These are phyloP conservation scores for Delphinapterus leucas DNA, from an alignment of 2,113 vertebrate genomes.

Conservation along the genomic window DNA sequence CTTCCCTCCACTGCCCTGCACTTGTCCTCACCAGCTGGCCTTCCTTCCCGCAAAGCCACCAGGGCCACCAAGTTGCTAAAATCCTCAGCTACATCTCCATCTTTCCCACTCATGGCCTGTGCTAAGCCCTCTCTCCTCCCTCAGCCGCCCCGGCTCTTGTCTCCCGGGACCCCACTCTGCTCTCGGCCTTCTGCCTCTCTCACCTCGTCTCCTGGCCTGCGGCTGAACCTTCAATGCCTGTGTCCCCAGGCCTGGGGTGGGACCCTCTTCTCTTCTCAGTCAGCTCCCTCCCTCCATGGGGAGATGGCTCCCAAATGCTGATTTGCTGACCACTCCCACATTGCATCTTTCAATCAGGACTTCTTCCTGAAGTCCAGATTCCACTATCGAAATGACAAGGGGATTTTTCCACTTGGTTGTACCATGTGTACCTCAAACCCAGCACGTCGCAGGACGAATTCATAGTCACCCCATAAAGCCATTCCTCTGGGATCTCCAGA, in stretches of 20 bases:
- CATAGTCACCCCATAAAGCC: background rate
- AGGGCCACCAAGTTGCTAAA: background rate
- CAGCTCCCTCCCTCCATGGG: too few species aligned
- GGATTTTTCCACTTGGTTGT: background rate
- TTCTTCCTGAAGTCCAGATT: background rate
- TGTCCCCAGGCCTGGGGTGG: background rate
- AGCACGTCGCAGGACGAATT: background rate
- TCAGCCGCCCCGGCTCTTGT: background rate
- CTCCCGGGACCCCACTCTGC: background rate
- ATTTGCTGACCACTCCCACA: background rate
- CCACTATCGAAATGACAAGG: background rate
- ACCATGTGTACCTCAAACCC: background rate
- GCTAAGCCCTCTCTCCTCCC: background rate
- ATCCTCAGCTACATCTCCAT: background rate
- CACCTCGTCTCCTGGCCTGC: background rate
- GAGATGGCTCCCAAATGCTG: background rate
- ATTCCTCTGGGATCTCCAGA: background rate
- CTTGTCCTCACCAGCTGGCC: background rate
- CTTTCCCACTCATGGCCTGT: too few species aligned
- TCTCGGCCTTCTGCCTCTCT: background rate
- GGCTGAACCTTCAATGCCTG: accelerated
- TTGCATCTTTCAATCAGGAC: background rate
- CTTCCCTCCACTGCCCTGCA: background rate
- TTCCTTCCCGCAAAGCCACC: background rate
- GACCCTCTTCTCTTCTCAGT: background rate